Evolutionary conservation across 2,888 invertebrate species (phyloP), one percentile per base, ranked within the genome.

Genomic region (Ophion ellenae): DNA sequence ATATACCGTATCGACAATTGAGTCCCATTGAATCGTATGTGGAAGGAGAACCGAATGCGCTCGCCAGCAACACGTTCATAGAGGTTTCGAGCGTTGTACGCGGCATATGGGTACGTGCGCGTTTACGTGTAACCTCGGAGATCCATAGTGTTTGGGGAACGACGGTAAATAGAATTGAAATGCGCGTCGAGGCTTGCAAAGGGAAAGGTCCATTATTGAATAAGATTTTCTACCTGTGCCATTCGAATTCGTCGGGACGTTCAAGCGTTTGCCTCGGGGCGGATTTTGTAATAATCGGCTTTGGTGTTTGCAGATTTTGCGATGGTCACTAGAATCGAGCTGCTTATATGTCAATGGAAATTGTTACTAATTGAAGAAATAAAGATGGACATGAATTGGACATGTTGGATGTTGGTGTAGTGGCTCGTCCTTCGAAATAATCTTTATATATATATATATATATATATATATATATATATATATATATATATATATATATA

Each of bases 1-100:
- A 17, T 53, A 4, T 53, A 63, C 71, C 81, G 77, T 83, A 83
- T 86, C 81, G 81, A 83, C 86, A 86, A 86, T 86, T 77, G 86
- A 83, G 81, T 74, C 74, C 69, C 86, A 81, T 81, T 86, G 81
- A 86, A 81, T 86, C 45, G 86, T 83, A 63, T 67, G 40, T 71
- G 63, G 71, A 28, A 11, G 57, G 79, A 24, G 59, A 20, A 53
- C 75, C 61, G 69, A 69, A 80, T 73, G 81, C 76, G 53, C 11
- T 69, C 36, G 81, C 53, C 70, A 61, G 32, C 69, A 78, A 78
- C 86, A 83, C 81, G 86, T 86, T 86, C 81, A 81, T 81, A 75
- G 81, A 45, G 80, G 64, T 76, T 81, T 73, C 47, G 67, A 47
- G 36, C 74, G 59, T 63, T 81, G 59, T 75, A 81, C 67, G 28